Conservation (phyloP, 2,888 invertebrate species). For the Eristalis intricaria region DNA sequence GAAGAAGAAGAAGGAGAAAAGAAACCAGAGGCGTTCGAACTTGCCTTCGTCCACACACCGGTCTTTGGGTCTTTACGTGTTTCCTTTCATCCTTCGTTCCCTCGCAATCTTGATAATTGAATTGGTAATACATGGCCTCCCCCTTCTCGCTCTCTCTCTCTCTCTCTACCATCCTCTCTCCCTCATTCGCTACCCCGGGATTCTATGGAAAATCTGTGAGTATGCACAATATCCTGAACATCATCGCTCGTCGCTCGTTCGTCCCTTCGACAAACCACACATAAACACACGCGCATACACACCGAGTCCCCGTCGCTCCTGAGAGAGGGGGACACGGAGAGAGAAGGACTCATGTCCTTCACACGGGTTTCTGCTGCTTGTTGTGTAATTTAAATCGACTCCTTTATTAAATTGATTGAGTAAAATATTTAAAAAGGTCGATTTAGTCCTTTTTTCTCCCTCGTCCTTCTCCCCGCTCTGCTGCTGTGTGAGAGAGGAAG, state of each 20-base stretch:
- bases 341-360: slow-evolving; percentile 44
- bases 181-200: neutral
- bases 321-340: neutral
- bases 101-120: slow-evolving; percentile 56
- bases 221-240: slow-evolving; percentile 41
- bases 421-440: slow-evolving; percentile 64
- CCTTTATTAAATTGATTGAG: slow-evolving; percentile 65
- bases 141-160: too few species aligned
- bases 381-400: slow-evolving; percentile 58
- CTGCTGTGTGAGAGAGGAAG: neutral
- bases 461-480: neutral
- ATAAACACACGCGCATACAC: neutral
- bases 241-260: slow-evolving; percentile 3
- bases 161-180: too few species aligned
- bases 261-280: slow-evolving; percentile 21
- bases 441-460: slow-evolving; percentile 50
- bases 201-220: slow-evolving; percentile 20
- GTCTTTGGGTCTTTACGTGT: slow-evolving; percentile 4
- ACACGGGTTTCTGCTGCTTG: slow-evolving; percentile 44
- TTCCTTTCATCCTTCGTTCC: slow-evolving; percentile 24
- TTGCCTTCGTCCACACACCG: slow-evolving; percentile 8
- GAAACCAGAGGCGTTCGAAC: slow-evolving; percentile 2
- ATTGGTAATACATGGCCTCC: slow-evolving; percentile 26
- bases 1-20: too few species aligned
- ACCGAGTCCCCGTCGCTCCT: too few species aligned